Conservation (phyloP, 2,888 invertebrate genomes). For the Sphaerophoria taeniata region DNA sequence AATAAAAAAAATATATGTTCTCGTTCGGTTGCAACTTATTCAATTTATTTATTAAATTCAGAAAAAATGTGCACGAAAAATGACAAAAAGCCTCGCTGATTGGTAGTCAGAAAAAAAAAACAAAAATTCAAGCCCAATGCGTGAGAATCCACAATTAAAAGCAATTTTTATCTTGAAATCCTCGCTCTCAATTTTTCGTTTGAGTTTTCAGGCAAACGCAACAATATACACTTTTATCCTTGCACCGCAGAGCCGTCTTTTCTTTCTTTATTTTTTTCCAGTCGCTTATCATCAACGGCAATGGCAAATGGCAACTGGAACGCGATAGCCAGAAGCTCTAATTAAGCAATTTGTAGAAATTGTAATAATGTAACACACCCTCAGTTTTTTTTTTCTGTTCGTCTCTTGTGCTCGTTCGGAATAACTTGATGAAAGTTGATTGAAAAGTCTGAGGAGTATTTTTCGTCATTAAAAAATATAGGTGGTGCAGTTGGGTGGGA, state of each 20-base stretch:
- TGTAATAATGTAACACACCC: slow-evolving; percentile 31
- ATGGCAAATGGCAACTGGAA: background rate
- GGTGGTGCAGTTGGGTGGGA: background rate
- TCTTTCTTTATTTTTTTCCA: background rate
- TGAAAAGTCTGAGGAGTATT: slow-evolving; percentile 13
- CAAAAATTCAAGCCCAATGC: slow-evolving; percentile 31
- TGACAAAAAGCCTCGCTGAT: slow-evolving; percentile 38
- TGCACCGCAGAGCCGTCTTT: slow-evolving; percentile 14
- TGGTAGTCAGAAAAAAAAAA: slow-evolving; percentile 25
- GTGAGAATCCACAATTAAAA: slow-evolving; percentile 36
- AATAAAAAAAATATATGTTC: slow-evolving; percentile 5
- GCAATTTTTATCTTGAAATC: slow-evolving; percentile 15
- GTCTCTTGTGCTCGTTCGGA: background rate
- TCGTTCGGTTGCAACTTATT: background rate
- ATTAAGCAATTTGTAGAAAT: slow-evolving; percentile 41
- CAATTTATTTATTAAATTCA: slow-evolving; percentile 40
- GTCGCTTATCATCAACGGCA: slow-evolving; percentile 15
- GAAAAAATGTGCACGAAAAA: slow-evolving; percentile 26
- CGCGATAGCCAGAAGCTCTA: slow-evolving; percentile 16
- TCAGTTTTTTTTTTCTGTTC: background rate
- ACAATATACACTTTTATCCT: slow-evolving; percentile 16
- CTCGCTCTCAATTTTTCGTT: background rate
- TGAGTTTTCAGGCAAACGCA: background rate
- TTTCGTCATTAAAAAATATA: background rate
- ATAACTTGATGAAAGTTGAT: slow-evolving; percentile 34